phyloP scores from a whole-genome alignment of 2,888 invertebrate genomes.

The Parnassius mnemosyne region DNA sequence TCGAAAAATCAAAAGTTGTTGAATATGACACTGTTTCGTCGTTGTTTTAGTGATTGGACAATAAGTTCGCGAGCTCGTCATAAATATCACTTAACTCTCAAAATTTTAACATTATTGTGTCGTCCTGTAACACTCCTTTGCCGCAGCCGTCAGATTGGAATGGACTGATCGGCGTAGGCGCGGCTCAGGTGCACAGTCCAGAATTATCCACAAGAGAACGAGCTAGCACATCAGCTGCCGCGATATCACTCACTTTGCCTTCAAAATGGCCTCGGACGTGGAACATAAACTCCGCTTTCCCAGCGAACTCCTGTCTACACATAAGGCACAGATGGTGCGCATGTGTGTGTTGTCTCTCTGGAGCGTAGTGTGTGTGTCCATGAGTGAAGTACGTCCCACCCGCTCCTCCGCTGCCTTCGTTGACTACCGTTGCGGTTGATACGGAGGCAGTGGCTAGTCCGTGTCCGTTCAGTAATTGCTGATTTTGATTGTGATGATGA shows the following conservation, averaged over 20 bases:
- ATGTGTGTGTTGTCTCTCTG: conserved; percentile 70
- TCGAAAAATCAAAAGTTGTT: conserved; percentile 1
- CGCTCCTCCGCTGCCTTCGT: conserved; percentile 53
- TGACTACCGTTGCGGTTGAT: conserved; percentile 69
- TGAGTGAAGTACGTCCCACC: conserved; percentile 70
- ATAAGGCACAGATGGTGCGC: conserved; percentile 82
- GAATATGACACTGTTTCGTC: conserved; percentile 8
- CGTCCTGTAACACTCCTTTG: conserved; percentile 68
- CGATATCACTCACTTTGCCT: conserved; percentile 75
- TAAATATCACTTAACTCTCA: conserved; percentile 45
- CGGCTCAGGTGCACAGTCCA: conserved; percentile 78
- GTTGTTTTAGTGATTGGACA: conserved; percentile 15
- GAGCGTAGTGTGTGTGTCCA: conserved; percentile 72
- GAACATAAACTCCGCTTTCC: conserved; percentile 85
- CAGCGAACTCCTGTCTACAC: conserved; percentile 84
- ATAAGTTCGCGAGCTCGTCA: conserved; percentile 31
- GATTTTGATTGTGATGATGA: conserved; percentile 75
- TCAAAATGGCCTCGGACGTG: conserved; percentile 85
- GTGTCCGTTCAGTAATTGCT: conserved; percentile 72
- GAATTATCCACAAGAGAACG: conserved; percentile 77
- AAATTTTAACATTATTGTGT: conserved; percentile 73
- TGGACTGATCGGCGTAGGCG: conserved; percentile 64
- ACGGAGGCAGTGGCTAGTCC: conserved; percentile 69
- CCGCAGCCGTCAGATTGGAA: conserved; percentile 64
- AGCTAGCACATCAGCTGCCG: conserved; percentile 75